These are phyloP conservation scores for Drosophila ustulata DNA, from an alignment of 2,888 invertebrate species.

Conservation along the genomic window DNA sequence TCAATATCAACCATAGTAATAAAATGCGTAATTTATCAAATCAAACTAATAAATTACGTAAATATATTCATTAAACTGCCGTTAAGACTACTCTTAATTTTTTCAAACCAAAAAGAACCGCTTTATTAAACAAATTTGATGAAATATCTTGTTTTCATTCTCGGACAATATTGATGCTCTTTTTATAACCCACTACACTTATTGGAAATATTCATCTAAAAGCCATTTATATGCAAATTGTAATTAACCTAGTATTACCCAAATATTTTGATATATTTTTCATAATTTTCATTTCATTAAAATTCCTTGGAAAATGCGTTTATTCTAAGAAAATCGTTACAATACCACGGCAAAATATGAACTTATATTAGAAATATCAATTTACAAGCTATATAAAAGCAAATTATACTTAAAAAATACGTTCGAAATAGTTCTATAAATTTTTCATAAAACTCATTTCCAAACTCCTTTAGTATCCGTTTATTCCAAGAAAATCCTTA, in stretches of 20 bases:
- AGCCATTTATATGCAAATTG: background rate
- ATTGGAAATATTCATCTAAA: background rate
- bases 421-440: background rate
- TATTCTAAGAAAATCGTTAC: no score
- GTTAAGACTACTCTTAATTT: background rate
- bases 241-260: background rate
- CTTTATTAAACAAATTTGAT: background rate
- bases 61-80: background rate
- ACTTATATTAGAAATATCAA: no score
- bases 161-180: background rate
- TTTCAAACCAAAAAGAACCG: background rate
- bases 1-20: no score
- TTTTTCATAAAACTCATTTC: background rate
- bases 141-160: background rate
- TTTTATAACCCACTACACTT: background rate
- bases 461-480: background rate
- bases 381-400: no score
- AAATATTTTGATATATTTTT: background rate
- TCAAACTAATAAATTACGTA: background rate
- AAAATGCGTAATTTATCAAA: no score
- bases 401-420: background rate
- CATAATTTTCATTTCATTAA: no score
- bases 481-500: background rate
- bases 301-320: no score
- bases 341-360: no score